These are phyloP conservation scores for Copidosoma floridanum DNA, from an alignment of 1,140 invertebrate genomes.

Conservation along the genomic window DNA sequence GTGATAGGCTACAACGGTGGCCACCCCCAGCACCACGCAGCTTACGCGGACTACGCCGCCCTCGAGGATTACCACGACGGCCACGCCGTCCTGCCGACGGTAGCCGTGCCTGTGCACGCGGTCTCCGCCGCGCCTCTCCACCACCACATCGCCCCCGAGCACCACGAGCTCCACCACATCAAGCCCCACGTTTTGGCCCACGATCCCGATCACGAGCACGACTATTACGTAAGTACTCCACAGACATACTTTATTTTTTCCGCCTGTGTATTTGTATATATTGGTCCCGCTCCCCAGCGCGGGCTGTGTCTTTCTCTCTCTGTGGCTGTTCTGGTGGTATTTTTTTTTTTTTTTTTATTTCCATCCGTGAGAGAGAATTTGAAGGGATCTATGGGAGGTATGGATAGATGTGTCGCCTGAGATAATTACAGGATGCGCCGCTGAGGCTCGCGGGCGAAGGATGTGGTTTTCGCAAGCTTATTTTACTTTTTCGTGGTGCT, in stretches of 20 bases:
- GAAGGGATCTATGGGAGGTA: not conserved
- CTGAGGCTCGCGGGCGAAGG: not conserved
- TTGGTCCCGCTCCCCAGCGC: too few relatives aligned
- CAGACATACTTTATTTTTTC: not conserved
- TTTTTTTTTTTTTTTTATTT: too few relatives aligned
- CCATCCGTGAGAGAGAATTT: too few relatives aligned
- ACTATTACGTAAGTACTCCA: constrained; percentile 45
- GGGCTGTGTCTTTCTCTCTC: too few relatives aligned
- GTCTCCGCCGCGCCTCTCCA: constrained; percentile 51
- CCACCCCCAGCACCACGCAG: constrained; percentile 38
- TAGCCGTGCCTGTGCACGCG: constrained; percentile 51
- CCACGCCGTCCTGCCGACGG: constrained; percentile 49
- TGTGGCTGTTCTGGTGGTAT: too few relatives aligned
- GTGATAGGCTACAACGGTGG: constrained; percentile 50
- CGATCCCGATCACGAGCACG: constrained; percentile 42
- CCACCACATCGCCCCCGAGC: not conserved
- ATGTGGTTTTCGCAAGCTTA: constrained; percentile 15
- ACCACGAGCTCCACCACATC: constrained; percentile 39
- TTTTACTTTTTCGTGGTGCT: too few relatives aligned
- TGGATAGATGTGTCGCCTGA: not conserved
- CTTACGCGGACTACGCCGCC: constrained; percentile 41
- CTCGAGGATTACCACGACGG: constrained; percentile 42
- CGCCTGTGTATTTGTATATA: not conserved
- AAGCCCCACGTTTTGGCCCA: constrained; percentile 23
- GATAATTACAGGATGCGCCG: constrained; percentile 12